Conservation (phyloP, 2,113 vertebrate genomes). For the Mesocricetus auratus region DNA sequence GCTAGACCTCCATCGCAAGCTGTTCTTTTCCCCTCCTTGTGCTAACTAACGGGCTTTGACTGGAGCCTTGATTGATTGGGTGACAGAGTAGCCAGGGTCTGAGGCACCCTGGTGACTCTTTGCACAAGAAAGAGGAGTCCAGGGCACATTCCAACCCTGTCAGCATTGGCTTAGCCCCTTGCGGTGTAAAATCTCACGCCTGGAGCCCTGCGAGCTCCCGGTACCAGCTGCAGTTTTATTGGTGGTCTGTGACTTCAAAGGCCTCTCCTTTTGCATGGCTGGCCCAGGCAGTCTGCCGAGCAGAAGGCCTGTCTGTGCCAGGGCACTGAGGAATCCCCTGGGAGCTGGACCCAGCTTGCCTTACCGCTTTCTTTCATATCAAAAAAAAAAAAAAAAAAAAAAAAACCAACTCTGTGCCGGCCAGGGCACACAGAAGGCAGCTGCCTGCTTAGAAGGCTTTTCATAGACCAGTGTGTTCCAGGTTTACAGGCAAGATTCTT, state of each 20-base stretch:
- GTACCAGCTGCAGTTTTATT: constrained; percentile 92
- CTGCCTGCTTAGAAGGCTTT: background rate
- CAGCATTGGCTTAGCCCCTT: constrained; percentile 72
- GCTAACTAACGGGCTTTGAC: background rate
- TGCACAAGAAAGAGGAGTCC: constrained; percentile 50
- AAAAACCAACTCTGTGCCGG: too few species aligned
- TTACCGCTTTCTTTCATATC: background rate
- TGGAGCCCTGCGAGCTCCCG: constrained; percentile 83
- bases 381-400: constrained; percentile 37
- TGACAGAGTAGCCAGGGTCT: constrained; percentile 52
- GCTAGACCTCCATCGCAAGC: background rate
- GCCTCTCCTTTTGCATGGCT: constrained; percentile 77
- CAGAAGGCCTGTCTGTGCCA: constrained; percentile 81
- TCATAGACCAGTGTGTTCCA: background rate
- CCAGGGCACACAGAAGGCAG: background rate
- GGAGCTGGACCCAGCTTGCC: background rate
- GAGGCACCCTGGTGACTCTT: constrained; percentile 55
- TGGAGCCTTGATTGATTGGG: constrained; percentile 66
- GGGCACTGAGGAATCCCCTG: constrained; percentile 71
- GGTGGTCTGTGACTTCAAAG: constrained; percentile 89
- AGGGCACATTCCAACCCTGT: constrained; percentile 78
- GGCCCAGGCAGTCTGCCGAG: constrained; percentile 82
- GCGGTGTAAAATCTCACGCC: constrained; percentile 84
- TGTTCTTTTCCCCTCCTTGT: background rate
- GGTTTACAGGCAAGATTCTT: background rate